A percentile compares a stretch with the other conserved stretches of the same genome.
Evolutionary conservation across 2,797 vertebrate species (phyloP).

Genomic region (Pelochelys cantorii): DNA sequence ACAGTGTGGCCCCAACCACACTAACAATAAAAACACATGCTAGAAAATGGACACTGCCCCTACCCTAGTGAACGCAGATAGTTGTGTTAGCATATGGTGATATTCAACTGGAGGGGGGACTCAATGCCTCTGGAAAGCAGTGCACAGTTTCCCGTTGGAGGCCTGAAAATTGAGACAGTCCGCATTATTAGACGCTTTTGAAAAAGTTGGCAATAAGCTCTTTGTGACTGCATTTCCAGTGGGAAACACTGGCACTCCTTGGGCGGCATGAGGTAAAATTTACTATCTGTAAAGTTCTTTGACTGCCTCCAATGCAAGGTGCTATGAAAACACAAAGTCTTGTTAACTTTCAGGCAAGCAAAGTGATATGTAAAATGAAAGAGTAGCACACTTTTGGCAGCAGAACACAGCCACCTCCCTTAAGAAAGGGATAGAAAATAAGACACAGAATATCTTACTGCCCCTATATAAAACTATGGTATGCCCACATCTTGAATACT

Average conservation of each 20-base stretch:
- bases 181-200: background rate
- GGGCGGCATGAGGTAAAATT: background rate
- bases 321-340: background rate
- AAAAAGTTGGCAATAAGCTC: background rate
- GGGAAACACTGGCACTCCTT: background rate
- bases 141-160: background rate
- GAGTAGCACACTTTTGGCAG: background rate
- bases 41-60: background rate
- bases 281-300: background rate
- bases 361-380: background rate
- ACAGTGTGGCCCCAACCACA: background rate
- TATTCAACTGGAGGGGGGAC: background rate
- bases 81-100: background rate
- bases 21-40: background rate
- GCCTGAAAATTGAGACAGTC: background rate
- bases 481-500: no score
- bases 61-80: background rate
- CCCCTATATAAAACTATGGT: no score
- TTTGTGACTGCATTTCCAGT: no score
- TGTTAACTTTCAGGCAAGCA: background rate
- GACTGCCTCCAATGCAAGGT: background rate
- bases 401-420: background rate
- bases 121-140: background rate
- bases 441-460: no score
- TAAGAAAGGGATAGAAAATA: no score